phyloP scores from a whole-genome alignment of 1,140 invertebrate species.

The Vanessa tameamea region DNA sequence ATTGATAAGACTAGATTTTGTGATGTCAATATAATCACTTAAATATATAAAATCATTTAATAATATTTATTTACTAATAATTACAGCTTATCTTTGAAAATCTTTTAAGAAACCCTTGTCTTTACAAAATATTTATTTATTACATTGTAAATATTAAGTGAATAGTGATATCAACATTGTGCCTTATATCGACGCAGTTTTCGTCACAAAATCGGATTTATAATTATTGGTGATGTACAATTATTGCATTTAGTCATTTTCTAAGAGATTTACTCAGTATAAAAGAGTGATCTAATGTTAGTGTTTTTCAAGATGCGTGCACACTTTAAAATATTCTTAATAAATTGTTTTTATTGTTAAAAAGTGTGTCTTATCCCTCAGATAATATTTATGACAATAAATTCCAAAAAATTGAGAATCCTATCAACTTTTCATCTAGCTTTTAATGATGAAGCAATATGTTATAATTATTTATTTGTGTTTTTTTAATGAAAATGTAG shows the following conservation, averaged over 20 bases:
- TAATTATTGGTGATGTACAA: slow-evolving; percentile 36
- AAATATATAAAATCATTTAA: background rate
- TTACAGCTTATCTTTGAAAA: slow-evolving; percentile 4
- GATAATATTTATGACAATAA: background rate
- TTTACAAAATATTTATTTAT: slow-evolving; percentile 6
- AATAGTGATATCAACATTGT: slow-evolving; percentile 38
- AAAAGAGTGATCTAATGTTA: slow-evolving; percentile 6
- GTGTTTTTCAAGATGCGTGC: slow-evolving; percentile 5
- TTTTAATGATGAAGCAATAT: slow-evolving; percentile 23
- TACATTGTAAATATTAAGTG: slow-evolving; percentile 40
- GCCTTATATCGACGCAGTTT: slow-evolving; percentile 34
- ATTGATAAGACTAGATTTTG: slow-evolving; percentile 1
- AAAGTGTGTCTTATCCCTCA: background rate
- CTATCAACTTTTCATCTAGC: slow-evolving; percentile 3
- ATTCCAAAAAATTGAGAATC: slow-evolving; percentile 1
- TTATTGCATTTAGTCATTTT: slow-evolving; percentile 45
- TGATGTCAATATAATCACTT: background rate
- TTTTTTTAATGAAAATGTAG: slow-evolving; percentile 8
- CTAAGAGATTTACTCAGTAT: slow-evolving; percentile 14
- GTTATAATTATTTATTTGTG: slow-evolving; percentile 22
- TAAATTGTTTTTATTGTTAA: background rate
- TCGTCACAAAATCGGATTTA: slow-evolving; percentile 17
- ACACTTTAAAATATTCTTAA: slow-evolving; percentile 1
- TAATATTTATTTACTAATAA: slow-evolving; percentile 10
- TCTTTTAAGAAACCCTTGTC: background rate